These are phyloP conservation scores for Melanotaenia duboulayi DNA, from an alignment of 2,113 vertebrate species.

Conservation along the genomic window DNA sequence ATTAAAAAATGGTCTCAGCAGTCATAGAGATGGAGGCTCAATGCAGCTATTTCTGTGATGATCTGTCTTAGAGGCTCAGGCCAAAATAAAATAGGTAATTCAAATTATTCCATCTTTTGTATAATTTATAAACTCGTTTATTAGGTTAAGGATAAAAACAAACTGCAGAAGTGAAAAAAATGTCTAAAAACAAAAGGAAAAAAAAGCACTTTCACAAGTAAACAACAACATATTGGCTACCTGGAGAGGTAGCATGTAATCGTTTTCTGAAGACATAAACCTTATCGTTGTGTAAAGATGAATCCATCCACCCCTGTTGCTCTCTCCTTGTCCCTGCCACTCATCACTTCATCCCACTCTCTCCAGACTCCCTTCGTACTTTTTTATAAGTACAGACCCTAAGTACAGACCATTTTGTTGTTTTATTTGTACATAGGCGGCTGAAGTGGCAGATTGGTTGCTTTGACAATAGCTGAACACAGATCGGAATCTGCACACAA, in stretches of 20 bases:
- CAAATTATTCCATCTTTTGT: background rate
- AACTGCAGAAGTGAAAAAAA: background rate
- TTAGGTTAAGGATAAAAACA: constrained; percentile 8
- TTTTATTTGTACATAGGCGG: constrained; percentile 50
- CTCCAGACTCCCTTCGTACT: constrained; percentile 22
- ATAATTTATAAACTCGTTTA: constrained; percentile 6
- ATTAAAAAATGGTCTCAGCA: constrained; percentile 13
- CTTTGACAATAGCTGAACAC: constrained; percentile 51
- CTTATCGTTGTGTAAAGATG: constrained; percentile 34
- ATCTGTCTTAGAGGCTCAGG: constrained; percentile 3
- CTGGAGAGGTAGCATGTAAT: constrained; percentile 23
- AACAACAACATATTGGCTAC: constrained; percentile 42
- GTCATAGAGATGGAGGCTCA: constrained; percentile 15
- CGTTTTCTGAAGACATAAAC: constrained; percentile 33
- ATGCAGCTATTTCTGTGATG: constrained; percentile 25
- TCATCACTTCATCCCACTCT: constrained; percentile 19
- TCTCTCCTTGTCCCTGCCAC: background rate
- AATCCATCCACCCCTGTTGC: constrained; percentile 5
- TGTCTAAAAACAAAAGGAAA: no score
- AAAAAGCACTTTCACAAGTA: background rate
- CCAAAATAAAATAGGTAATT: background rate
- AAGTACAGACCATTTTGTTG: no score
- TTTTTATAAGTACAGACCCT: no score
- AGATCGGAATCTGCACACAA: constrained; percentile 25
- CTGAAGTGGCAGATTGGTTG: constrained; percentile 45